phyloP scores from a whole-genome alignment of 2,888 invertebrate species.

The Epiperipatus broadwayi region DNA sequence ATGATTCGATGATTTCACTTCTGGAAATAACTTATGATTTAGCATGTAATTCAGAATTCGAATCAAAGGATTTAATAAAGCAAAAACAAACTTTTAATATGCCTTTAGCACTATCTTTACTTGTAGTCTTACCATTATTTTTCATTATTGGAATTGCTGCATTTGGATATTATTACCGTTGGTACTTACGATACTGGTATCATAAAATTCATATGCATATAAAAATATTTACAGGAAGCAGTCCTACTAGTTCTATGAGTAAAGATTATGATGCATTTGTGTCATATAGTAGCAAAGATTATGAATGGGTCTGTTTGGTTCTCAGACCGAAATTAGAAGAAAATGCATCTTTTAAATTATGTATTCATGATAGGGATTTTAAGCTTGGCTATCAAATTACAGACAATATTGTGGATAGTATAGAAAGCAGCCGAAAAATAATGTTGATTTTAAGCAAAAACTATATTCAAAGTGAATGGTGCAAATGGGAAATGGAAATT shows the following conservation, averaged over 20 bases:
- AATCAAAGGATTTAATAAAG: too few species aligned
- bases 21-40: too few species aligned
- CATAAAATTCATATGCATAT: conserved; percentile 36
- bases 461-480: conserved; percentile 49
- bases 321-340: conserved; percentile 43
- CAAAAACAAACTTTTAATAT: too few species aligned
- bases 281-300: conserved; percentile 44
- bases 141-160: conserved; percentile 15
- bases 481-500: conserved; percentile 49
- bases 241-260: too few species aligned
- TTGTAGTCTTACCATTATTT: too few species aligned
- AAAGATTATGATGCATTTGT: conserved; percentile 47
- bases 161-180: conserved; percentile 34
- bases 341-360: conserved; percentile 35
- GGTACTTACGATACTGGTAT: conserved; percentile 38
- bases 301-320: conserved; percentile 42
- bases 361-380: conserved; percentile 50
- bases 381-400: conserved; percentile 47
- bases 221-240: conserved; percentile 16
- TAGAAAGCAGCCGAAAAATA: conserved; percentile 43
- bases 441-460: conserved; percentile 42
- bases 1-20: too few species aligned
- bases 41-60: too few species aligned
- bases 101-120: too few species aligned
- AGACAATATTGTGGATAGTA: conserved; percentile 48